Evolutionary conservation across 2,888 invertebrate species (phyloP).

Genomic region (Scaptomyza tumidula): DNA sequence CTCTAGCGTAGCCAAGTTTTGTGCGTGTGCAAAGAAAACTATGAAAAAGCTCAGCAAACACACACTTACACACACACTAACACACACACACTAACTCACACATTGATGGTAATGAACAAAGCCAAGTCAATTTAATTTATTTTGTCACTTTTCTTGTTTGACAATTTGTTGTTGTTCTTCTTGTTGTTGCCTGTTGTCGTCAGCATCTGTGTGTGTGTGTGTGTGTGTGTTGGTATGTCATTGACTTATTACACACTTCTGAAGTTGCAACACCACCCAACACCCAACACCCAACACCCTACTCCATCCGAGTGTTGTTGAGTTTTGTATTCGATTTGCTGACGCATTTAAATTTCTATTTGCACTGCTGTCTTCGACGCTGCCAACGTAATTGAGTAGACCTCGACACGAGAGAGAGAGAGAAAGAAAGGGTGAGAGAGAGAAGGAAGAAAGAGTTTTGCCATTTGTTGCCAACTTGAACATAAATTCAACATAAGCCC

Average conservation of each 20-base stretch:
- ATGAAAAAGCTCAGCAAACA: constrained; percentile 58
- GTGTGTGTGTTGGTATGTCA: constrained; percentile 30
- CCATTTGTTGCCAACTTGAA: constrained; percentile 34
- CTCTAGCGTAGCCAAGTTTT: constrained; percentile 52
- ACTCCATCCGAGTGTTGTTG: constrained; percentile 36
- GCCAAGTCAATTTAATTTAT: constrained; percentile 76
- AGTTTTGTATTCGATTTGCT: constrained; percentile 65
- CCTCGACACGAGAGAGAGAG: constrained; percentile 22
- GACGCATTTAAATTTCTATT: constrained; percentile 76
- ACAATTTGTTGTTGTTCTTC: constrained; percentile 44
- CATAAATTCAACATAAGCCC: constrained; percentile 26
- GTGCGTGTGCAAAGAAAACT: constrained; percentile 62
- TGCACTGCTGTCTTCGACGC: constrained; percentile 32
- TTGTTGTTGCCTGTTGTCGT: constrained; percentile 33
- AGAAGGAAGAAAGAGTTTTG: neutral
- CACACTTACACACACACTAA: constrained; percentile 27
- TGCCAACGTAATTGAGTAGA: constrained; percentile 52
- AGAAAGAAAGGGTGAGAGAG: neutral
- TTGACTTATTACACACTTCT: constrained; percentile 55
- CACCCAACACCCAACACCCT: neutral
- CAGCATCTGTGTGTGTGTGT: constrained; percentile 27
- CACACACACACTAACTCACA: neutral
- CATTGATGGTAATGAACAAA: constrained; percentile 42
- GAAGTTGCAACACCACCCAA: constrained; percentile 15
- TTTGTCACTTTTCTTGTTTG: constrained; percentile 75